Evolutionary conservation across 2,888 invertebrate genomes (phyloP).

Genomic region (Aelia acuminata): DNA sequence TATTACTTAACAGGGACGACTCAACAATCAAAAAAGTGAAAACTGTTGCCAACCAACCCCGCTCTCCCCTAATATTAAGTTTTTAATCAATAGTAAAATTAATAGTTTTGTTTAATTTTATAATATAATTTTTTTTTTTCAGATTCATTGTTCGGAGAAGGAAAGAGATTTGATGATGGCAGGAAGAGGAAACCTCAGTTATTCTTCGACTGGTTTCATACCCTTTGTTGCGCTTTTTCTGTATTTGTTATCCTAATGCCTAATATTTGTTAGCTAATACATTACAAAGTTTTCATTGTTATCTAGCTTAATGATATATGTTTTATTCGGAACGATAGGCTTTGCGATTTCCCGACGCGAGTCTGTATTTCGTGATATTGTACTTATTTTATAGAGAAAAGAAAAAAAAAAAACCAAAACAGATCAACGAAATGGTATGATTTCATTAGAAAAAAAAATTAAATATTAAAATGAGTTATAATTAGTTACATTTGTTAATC

Average conservation of each 20-base stretch:
- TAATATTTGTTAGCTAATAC: neutral
- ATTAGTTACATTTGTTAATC: neutral
- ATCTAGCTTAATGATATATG: neutral
- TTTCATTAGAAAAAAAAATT: neutral
- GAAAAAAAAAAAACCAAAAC: too few relatives aligned
- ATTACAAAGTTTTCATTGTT: neutral
- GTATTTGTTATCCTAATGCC: slow-evolving; percentile 22
- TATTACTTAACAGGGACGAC: too few relatives aligned
- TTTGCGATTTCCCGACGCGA: neutral
- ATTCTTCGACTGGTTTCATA: neutral
- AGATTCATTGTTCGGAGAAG: slow-evolving; percentile 35
- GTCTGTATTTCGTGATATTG: neutral
- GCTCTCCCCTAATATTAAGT: too few relatives aligned
- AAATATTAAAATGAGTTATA: neutral
- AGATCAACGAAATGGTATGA: neutral
- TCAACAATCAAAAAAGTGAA: too few relatives aligned
- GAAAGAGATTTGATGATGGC: slow-evolving; percentile 11
- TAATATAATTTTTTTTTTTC: neutral
- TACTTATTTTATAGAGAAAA: slow-evolving; percentile 8
- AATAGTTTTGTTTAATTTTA: neutral
- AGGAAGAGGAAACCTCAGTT: slow-evolving; percentile 12
- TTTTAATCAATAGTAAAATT: too few relatives aligned
- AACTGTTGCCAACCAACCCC: too few relatives aligned
- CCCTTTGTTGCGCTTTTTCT: neutral
- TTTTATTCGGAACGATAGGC: neutral